Percentiles rank a stretch among this genome's conserved stretches.
phyloP scores from a whole-genome alignment of 2,113 vertebrate species.

The Atrichornis clamosus region DNA sequence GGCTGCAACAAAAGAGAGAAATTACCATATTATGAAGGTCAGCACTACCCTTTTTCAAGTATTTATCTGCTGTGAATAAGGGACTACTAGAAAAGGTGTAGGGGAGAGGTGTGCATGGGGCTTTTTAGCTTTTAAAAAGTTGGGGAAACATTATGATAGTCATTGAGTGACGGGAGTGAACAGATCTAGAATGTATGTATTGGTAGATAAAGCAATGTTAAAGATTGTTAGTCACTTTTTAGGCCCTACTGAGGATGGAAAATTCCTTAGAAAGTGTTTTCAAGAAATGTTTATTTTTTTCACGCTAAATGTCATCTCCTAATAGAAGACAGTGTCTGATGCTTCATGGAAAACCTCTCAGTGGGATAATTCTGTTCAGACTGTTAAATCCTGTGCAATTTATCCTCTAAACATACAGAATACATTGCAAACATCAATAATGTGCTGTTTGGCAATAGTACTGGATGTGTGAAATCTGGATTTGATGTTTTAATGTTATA shows the following conservation, averaged over 20 bases:
- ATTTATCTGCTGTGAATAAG: neutral
- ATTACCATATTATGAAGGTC: neutral
- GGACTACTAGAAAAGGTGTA: neutral
- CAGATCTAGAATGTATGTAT: neutral
- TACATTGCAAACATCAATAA: neutral
- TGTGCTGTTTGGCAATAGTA: fast-evolving
- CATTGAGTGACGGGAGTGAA: neutral
- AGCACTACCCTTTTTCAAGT: neutral
- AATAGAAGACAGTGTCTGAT: neutral
- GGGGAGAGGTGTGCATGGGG: neutral
- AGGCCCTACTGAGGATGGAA: neutral
- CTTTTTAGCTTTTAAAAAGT: neutral
- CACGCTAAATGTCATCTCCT: neutral
- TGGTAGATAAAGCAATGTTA: neutral
- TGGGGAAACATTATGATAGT: neutral
- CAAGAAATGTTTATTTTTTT: neutral
- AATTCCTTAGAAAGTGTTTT: neutral
- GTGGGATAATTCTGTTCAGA: neutral
- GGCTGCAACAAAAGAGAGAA: neutral
- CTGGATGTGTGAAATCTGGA: neutral
- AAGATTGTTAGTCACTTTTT: neutral
- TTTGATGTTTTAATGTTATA: neutral
- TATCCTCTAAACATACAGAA: neutral
- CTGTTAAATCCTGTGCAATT: neutral
- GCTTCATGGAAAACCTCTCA: neutral